Conservation (phyloP, 2,888 invertebrate genomes). For the Cerastis rubricosa region DNA sequence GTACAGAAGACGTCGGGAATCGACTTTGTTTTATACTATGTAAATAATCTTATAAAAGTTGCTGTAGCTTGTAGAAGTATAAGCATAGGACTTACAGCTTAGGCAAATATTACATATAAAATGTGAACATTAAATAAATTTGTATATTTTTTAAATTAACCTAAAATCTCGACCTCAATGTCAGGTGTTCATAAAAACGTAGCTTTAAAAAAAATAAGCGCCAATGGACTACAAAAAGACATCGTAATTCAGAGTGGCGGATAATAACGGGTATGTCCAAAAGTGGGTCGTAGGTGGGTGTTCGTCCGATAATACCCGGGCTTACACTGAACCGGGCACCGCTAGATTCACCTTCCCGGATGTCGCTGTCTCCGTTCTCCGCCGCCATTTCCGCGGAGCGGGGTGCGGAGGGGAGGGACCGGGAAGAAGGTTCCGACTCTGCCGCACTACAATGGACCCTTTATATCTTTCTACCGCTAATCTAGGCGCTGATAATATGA, state of each 20-base stretch:
- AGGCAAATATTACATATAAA: neutral
- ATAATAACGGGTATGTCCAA: constrained; percentile 49
- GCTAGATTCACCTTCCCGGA: constrained; percentile 84
- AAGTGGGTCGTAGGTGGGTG: constrained; percentile 64
- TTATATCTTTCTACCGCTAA: constrained; percentile 87
- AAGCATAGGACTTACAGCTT: neutral
- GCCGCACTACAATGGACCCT: constrained; percentile 84
- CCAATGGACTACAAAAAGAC: constrained; percentile 21
- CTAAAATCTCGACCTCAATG: neutral
- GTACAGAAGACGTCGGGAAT: too few species aligned
- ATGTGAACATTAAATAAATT: neutral
- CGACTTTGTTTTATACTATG: too few species aligned
- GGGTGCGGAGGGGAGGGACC: constrained; percentile 55
- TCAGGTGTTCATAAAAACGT: neutral
- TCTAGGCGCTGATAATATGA: constrained; percentile 84
- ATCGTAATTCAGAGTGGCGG: constrained; percentile 36
- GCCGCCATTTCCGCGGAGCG: constrained; percentile 84
- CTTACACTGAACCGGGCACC: constrained; percentile 69
- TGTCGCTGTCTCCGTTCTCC: constrained; percentile 87
- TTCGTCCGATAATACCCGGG: constrained; percentile 66
- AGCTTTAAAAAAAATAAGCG: neutral
- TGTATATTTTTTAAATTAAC: neutral
- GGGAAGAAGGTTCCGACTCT: constrained; percentile 69
- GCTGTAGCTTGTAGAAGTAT: neutral
- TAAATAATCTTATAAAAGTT: too few species aligned